Evolutionary conservation across 2,113 vertebrate species (phyloP).

Genomic region (Nannobrachium achirus): DNA sequence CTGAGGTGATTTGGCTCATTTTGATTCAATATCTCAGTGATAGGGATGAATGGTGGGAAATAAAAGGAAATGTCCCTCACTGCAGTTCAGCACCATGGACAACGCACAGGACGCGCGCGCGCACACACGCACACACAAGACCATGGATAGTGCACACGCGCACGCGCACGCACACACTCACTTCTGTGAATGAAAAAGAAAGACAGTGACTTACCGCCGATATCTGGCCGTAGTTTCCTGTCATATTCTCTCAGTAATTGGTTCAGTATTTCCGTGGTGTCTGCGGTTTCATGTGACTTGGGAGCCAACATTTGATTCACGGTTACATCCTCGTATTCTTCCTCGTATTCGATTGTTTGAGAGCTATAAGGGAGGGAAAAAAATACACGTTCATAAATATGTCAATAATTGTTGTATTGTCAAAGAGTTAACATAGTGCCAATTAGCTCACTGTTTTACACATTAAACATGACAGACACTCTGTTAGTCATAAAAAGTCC

Average conservation of each 20-base stretch:
- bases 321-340: conserved; percentile 89
- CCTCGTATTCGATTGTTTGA: conserved; percentile 83
- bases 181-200: conserved; percentile 12
- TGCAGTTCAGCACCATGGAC: conserved; percentile 28
- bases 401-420: not conserved
- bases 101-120: not conserved
- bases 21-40: no score
- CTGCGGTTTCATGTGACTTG: conserved; percentile 85
- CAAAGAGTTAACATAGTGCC: no score
- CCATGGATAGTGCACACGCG: no score
- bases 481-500: no score
- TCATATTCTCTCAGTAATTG: conserved; percentile 93
- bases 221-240: conserved; percentile 93
- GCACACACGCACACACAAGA: no score
- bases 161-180: no score
- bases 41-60: no score
- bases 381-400: conserved; percentile 12
- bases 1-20: not conserved
- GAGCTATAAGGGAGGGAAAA: conserved; percentile 80
- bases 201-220: conserved; percentile 86
- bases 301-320: conserved; percentile 90
- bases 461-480: no score
- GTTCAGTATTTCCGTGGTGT: conserved; percentile 92
- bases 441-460: not conserved
- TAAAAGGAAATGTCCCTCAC: no score